A percentile compares a stretch with the other conserved stretches of the same genome.
phyloP scores from a whole-genome alignment of 2,113 vertebrate species.

The Spheniscus mendiculus region DNA sequence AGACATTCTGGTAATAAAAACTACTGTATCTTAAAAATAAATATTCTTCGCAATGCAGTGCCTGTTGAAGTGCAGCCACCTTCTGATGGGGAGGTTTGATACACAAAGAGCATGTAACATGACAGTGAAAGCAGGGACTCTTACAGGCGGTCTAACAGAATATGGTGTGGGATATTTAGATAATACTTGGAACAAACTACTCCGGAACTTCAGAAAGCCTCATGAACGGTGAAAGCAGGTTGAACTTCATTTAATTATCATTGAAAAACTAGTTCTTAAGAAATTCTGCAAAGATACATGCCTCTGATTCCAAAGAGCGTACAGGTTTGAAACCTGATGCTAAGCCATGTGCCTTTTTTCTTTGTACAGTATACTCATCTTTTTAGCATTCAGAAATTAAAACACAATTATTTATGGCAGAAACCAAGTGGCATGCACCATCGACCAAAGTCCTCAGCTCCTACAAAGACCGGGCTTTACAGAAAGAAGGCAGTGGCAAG shows the following conservation, averaged over 20 bases:
- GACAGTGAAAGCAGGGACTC: not conserved
- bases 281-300: not conserved
- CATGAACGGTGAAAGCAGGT: not conserved
- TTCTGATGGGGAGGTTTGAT: not conserved
- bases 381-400: slow-evolving; percentile 18
- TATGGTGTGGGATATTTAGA: not conserved
- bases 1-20: slow-evolving; percentile 82
- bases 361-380: not conserved
- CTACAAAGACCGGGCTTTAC: slow-evolving; percentile 86
- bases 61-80: not conserved
- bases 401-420: slow-evolving; percentile 73
- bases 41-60: not conserved
- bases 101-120: not conserved
- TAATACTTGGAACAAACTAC: not conserved
- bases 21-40: not conserved
- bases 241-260: not conserved
- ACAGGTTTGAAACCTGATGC: not conserved
- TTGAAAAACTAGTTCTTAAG: not conserved
- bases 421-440: slow-evolving; percentile 91
- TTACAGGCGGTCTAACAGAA: not conserved
- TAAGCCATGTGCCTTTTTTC: not conserved
- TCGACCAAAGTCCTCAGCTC: slow-evolving; percentile 91
- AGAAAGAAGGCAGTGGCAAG: slow-evolving; percentile 85
- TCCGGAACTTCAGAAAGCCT: not conserved
- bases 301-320: not conserved